phyloP scores from a whole-genome alignment of 2,797 vertebrate species.

The Myripristis murdjan region DNA sequence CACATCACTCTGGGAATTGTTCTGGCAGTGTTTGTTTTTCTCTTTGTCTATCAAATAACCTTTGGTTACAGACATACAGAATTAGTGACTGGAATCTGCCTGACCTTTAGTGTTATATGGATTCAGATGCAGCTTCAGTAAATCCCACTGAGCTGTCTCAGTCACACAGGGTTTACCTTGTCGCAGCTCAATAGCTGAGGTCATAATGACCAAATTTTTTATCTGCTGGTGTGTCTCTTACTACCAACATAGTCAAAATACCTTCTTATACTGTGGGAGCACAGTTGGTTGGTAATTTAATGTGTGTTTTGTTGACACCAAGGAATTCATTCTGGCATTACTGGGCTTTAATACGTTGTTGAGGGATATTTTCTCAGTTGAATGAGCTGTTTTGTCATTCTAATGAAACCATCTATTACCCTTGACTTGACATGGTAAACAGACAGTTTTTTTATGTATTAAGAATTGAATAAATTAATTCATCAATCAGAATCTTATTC shows the following conservation, averaged over 20 bases:
- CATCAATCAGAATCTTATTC: neutral
- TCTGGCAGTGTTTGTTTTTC: slow-evolving; percentile 27
- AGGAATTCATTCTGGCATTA: neutral
- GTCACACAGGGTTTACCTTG: neutral
- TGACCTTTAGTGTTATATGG: slow-evolving; percentile 39
- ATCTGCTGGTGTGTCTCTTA: neutral
- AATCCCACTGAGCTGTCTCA: neutral
- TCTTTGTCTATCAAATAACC: slow-evolving; percentile 32
- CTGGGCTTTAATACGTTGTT: neutral
- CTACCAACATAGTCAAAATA: neutral
- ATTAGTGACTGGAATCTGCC: slow-evolving; percentile 45
- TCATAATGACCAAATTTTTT: neutral
- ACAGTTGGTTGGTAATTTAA: neutral
- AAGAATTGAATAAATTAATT: neutral
- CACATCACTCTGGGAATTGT: slow-evolving; percentile 18
- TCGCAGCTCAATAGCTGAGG: neutral
- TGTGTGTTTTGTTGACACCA: slow-evolving; percentile 1
- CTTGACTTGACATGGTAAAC: neutral
- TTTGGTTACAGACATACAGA: slow-evolving; percentile 30
- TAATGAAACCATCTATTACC: neutral
- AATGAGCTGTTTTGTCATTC: neutral
- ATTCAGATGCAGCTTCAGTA: slow-evolving; percentile 31
- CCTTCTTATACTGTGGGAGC: neutral
- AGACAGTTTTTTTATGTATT: neutral
- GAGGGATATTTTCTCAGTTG: neutral